Evolutionary conservation across 2,113 vertebrate species (phyloP).

Genomic region (Gymnogyps californianus): DNA sequence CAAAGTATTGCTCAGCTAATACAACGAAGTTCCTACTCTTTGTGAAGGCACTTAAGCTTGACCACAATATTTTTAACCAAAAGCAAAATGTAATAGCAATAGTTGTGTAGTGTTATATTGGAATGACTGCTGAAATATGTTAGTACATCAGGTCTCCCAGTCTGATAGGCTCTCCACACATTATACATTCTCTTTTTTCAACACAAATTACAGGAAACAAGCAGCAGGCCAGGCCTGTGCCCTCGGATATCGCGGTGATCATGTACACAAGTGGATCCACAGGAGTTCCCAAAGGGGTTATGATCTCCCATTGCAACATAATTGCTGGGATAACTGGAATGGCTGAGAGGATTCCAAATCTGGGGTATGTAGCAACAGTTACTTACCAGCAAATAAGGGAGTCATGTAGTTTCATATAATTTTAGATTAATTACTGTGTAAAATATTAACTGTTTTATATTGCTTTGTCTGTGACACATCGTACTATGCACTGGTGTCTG

Average conservation of each 20-base stretch:
- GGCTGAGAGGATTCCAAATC: slow-evolving; percentile 85
- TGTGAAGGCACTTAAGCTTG: not conserved
- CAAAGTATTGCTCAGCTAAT: not conserved
- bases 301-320: slow-evolving; percentile 95
- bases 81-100: not conserved
- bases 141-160: not conserved
- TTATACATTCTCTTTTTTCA: not conserved
- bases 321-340: slow-evolving; percentile 91
- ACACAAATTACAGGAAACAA: slow-evolving; percentile 61
- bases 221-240: slow-evolving; percentile 66
- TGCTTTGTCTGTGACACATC: not conserved
- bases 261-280: slow-evolving; percentile 99
- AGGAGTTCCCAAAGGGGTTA: slow-evolving; percentile 91
- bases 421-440: not conserved
- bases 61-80: not conserved
- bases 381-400: not conserved
- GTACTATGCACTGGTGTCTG: not conserved
- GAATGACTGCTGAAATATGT: not conserved
- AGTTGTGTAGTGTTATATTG: not conserved
- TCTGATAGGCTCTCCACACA: not conserved
- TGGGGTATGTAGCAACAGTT: slow-evolving; percentile 73
- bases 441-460: not conserved
- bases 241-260: slow-evolving; percentile 89
- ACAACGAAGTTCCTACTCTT: not conserved
- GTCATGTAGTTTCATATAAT: not conserved